Evolutionary conservation across 2,797 vertebrate species (phyloP), one percentile per base, ranked within the genome.

Genomic region (Chelidonichthys spinosus): DNA sequence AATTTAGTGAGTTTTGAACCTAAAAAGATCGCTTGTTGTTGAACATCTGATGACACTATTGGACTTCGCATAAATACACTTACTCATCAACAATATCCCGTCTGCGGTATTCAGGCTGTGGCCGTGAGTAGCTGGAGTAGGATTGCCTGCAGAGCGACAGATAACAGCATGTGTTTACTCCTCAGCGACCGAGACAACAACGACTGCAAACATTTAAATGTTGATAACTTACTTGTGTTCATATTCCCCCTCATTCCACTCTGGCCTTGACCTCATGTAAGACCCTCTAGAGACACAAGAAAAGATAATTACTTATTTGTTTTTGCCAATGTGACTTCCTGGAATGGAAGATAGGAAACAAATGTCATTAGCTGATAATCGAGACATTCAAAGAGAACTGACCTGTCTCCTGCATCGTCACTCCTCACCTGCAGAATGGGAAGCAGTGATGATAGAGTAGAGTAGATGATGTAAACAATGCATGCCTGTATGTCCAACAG

Each of bases 331-430:
- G 43, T 35, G 1, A 66, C 53, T 32, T 6, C 10, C 11, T 39
- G 2, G 47, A 56, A 53, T 0, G 36, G 3, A 44, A 33, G 7
- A 44, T 42, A 36, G 18, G 2, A 0, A 14, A 14, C 8, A 0
- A 6, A 8, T 59, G 32, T 56, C 62, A 49, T 4, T 8, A 70
- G 13, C 15, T n/a, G 39, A 56, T 33, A 32, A 11, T 0, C 8
- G 7, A 49, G 6, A 7, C 43, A 36, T 37, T 46, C 4, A 35
- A 10, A 55, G 6, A 68, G 5, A 63, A 78, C 85, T 55, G 63
- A 94, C 94, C 92, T 76, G 63, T 93, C 86, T 63, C 54, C 78
- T 43, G 59, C 44, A 6, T 3, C 11, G 0, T 90, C 82, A 37
- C 69, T 80, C 54, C 52, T 89, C 46, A 67, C 14, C 94, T 95